Evolutionary conservation across 2,797 vertebrate genomes (phyloP).

Genomic region (Nyctibius grandis): DNA sequence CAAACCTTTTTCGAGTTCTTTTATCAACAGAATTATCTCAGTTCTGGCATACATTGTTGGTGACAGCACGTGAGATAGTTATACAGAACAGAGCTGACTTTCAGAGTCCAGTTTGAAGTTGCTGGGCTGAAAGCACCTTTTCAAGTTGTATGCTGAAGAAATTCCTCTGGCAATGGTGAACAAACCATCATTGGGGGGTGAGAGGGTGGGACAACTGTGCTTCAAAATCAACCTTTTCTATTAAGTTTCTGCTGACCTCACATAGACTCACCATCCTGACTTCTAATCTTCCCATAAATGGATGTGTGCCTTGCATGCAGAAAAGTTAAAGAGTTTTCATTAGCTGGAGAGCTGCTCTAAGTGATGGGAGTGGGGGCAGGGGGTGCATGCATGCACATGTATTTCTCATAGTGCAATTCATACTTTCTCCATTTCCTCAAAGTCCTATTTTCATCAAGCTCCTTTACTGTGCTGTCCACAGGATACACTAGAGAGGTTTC

Average conservation of each 20-base stretch:
- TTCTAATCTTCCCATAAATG: constrained; percentile 9
- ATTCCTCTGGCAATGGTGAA: not conserved
- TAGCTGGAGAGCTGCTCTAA: not conserved
- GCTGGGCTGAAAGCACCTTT: not conserved
- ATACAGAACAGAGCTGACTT: not conserved
- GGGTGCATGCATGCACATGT: not conserved
- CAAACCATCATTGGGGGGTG: rapidly evolving
- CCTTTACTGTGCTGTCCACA: not conserved
- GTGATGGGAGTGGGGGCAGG: not conserved
- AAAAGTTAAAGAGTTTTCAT: not conserved
- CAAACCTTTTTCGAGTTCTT: not conserved
- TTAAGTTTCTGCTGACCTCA: not conserved
- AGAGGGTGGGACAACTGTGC: not conserved
- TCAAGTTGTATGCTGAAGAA: not conserved
- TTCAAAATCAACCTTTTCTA: not conserved
- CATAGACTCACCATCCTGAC: not conserved
- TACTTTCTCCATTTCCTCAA: not conserved
- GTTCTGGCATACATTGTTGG: not conserved
- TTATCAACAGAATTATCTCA: not conserved
- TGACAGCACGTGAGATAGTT: not conserved
- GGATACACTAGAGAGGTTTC: not conserved
- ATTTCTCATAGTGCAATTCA: not conserved
- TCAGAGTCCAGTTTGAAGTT: not conserved
- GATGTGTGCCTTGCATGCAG: not conserved
- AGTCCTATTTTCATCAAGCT: not conserved